phyloP scores from a whole-genome alignment of 2,888 invertebrate genomes.

The Lycaena phlaeas region DNA sequence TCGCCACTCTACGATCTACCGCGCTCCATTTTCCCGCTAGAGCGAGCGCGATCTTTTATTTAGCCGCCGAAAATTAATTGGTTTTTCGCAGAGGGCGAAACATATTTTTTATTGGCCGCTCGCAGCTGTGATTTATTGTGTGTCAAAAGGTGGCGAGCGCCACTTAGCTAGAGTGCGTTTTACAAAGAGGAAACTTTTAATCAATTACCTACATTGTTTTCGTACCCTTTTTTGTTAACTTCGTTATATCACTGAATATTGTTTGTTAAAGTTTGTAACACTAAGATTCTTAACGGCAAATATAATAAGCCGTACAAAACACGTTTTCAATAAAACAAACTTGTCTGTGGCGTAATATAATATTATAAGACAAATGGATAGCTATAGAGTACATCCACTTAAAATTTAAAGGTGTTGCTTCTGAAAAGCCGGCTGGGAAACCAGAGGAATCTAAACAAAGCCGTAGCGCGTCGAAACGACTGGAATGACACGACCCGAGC shows the following conservation, averaged over 20 bases:
- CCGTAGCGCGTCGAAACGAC: slow-evolving; percentile 31
- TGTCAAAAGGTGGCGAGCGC: slow-evolving; percentile 71
- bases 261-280: no score
- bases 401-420: slow-evolving; percentile 23
- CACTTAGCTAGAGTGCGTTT: slow-evolving; percentile 64
- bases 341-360: slow-evolving; percentile 1
- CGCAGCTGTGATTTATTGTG: slow-evolving; percentile 69
- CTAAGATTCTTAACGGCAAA: no score
- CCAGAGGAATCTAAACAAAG: slow-evolving; percentile 37
- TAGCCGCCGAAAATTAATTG: slow-evolving; percentile 71
- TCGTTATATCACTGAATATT: no score
- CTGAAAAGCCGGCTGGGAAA: slow-evolving; percentile 26
- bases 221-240: no score
- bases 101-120: slow-evolving; percentile 72
- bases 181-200: slow-evolving; percentile 45
- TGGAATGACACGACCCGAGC: slow-evolving; percentile 49
- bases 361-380: neutral
- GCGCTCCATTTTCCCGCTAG: slow-evolving; percentile 46
- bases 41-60: slow-evolving; percentile 62
- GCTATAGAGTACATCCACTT: slow-evolving; percentile 15
- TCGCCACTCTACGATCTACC: slow-evolving; percentile 23
- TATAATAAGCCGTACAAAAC: no score
- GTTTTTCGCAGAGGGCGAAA: slow-evolving; percentile 70
- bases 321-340: no score
- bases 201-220: slow-evolving; percentile 13